Base-by-base conservation (phyloP, 2,113 vertebrate genomes). In the Larimichthys polyactis region DNA sequence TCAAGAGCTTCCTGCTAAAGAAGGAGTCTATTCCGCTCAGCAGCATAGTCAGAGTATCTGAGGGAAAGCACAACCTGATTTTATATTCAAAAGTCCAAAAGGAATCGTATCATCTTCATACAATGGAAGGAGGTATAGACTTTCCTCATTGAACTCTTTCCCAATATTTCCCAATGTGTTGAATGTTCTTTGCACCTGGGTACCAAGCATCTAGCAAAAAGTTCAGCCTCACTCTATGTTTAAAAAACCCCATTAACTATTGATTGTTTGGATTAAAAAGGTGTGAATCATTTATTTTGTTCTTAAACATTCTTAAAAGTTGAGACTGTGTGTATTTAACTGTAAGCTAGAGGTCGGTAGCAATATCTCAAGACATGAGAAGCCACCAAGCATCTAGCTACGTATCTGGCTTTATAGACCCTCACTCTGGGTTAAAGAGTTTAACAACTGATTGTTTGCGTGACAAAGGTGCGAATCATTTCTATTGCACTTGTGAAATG, bases 401-500 rank as follows among this genome's bases (percentile, higher is more conserved):
- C 44, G 1, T 36, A 6, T 36, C 32, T 36, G 32, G 32, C 32
- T 36, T 36, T 36, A 36, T 36, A 36, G 32, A 36, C 32, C 32
- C 32, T 36, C 32, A 36, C 32, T 7, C 32, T 32, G 32, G 32
- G 32, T 32, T 32, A 44, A n/a, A 62, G 6, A 36, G 32, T 32
- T 32, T 17, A 48, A 67, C 63, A 71, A 32, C n/a, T 32, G 2
- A 69, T n/a, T 44, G 67, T 58, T 2, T 62, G 66, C 75, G 59
- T 27, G 52, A 59, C 16, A 62, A 24, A 49, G 46, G 73, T 64
- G 73, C 57, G 60, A 79, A 32, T 27, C 22, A 40, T 49, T 24
- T 75, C 16, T 4, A 49, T 29, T 83, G 69, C 29, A 29, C 17
- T 14, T 19, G 63, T 54, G 57, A 59, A 67, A 63, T 11, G 55